phyloP scores from a whole-genome alignment of 92 coral and sea anemone species.

The Paramuricea clavata region DNA sequence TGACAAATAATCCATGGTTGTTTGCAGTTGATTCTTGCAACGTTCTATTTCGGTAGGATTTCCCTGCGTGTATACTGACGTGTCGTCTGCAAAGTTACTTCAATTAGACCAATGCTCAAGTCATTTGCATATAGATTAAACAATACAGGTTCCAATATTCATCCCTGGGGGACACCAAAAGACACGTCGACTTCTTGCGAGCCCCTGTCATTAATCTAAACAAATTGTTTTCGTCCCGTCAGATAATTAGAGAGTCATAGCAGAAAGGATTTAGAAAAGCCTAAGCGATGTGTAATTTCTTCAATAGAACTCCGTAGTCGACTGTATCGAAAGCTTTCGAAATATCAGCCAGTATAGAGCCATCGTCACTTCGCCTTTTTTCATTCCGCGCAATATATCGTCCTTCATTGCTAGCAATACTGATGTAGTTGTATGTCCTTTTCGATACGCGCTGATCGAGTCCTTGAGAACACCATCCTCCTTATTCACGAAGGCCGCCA shows the following conservation, averaged over 20 bases:
- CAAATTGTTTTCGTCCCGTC: conserved; percentile 32
- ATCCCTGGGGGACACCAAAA: conserved; percentile 46
- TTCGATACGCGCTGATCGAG: conserved; percentile 36
- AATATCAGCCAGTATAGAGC: conserved; percentile 58
- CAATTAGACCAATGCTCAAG: not conserved
- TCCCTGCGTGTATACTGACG: conserved; percentile 40
- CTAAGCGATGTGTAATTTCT: conserved; percentile 21
- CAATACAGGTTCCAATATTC: conserved; percentile 24
- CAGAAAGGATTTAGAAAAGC: conserved; percentile 50
- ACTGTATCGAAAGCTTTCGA: conserved; percentile 56
- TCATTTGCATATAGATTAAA: conserved; percentile 34
- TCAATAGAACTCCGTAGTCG: conserved; percentile 46
- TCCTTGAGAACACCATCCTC: conserved; percentile 22
- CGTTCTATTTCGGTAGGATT: conserved; percentile 36
- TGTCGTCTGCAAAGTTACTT: conserved; percentile 38
- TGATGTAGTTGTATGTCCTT: conserved; percentile 33
- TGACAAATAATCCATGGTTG: conserved; percentile 31
- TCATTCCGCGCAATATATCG: conserved; percentile 46
- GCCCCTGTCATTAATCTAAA: conserved; percentile 12
- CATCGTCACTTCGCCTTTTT: conserved; percentile 42
- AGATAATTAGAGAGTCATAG: conserved; percentile 24
- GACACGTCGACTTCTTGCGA: conserved; percentile 18
- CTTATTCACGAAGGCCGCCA: conserved; percentile 8
- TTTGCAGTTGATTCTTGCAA: conserved; percentile 5
- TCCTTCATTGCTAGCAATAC: conserved; percentile 36